Evolutionary conservation across 2,888 invertebrate genomes (phyloP).

Genomic region (Trissolcus japonicus): DNA sequence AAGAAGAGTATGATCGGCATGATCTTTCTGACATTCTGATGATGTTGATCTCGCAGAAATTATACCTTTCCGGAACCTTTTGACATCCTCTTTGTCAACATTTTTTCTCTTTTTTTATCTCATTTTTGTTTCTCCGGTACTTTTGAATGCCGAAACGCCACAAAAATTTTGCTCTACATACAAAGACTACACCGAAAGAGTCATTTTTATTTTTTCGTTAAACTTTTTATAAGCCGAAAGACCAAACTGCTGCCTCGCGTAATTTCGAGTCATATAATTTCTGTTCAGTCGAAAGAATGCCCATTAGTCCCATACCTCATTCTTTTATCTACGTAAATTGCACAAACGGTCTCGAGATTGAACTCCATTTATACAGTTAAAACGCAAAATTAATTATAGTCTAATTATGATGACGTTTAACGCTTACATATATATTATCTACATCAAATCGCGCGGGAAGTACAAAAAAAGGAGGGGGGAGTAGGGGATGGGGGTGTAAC

Average conservation of each 20-base stretch:
- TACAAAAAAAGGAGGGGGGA: constrained; percentile 22
- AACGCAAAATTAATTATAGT: constrained; percentile 19
- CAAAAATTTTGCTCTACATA: constrained; percentile 26
- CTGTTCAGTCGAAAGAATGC: constrained; percentile 58
- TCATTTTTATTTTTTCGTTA: constrained; percentile 2
- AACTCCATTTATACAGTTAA: constrained; percentile 57
- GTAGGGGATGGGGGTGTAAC: constrained; percentile 16
- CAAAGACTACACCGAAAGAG: constrained; percentile 41
- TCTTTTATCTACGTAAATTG: constrained; percentile 65
- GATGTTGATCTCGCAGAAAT: constrained; percentile 52
- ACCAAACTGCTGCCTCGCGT: constrained; percentile 33
- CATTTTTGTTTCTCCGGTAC: constrained; percentile 6
- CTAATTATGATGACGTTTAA: constrained; percentile 8
- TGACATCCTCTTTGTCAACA: not conserved
- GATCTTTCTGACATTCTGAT: constrained; percentile 53
- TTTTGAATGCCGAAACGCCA: constrained; percentile 44
- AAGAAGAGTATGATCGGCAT: constrained; percentile 60
- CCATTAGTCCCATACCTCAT: constrained; percentile 59
- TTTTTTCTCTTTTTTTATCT: not conserved
- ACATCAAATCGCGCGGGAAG: constrained; percentile 17
- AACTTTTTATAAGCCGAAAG: constrained; percentile 40
- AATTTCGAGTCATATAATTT: constrained; percentile 56
- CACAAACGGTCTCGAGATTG: constrained; percentile 69
- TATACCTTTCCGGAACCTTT: constrained; percentile 25
- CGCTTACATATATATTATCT: constrained; percentile 31